Evolutionary conservation across 2,113 vertebrate genomes (phyloP).

Genomic region (Xiphias gladius): DNA sequence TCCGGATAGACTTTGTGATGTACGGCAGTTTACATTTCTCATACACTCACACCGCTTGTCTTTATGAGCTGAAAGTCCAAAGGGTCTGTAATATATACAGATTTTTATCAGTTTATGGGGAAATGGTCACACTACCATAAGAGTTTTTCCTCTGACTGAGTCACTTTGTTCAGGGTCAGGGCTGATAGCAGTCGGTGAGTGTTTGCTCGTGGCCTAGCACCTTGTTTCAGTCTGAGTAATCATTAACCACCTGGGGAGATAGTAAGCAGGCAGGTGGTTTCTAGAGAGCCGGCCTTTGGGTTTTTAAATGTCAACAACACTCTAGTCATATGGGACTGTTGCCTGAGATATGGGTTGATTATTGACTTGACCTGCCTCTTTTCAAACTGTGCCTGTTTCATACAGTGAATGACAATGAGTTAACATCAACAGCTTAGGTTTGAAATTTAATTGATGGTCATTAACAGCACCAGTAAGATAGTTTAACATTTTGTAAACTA

Average conservation of each 20-base stretch:
- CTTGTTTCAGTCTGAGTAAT: slow-evolving; percentile 88
- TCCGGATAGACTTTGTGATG: background rate
- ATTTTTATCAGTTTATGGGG: slow-evolving; percentile 32
- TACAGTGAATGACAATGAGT: background rate
- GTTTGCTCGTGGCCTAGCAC: slow-evolving; percentile 70
- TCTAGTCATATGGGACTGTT: background rate
- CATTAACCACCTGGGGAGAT: slow-evolving; percentile 85
- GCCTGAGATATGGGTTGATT: slow-evolving; percentile 27
- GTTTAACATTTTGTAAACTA: background rate
- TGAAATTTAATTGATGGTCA: background rate
- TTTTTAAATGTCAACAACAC: slow-evolving; percentile 57
- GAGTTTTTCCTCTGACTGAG: slow-evolving; percentile 45
- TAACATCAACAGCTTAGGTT: background rate
- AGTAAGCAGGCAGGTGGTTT: slow-evolving; percentile 66
- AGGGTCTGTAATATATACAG: slow-evolving; percentile 9
- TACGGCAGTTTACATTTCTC: slow-evolving; percentile 1
- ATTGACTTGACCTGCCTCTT: slow-evolving; percentile 41
- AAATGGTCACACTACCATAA: background rate
- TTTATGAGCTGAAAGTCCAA: slow-evolving; percentile 64
- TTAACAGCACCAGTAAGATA: background rate
- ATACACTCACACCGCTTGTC: slow-evolving; percentile 14
- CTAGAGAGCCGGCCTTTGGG: slow-evolving; percentile 36
- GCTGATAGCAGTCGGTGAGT: slow-evolving; percentile 64
- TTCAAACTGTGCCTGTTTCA: slow-evolving; percentile 31
- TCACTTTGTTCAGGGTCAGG: slow-evolving; percentile 65